These are phyloP conservation scores for Itoplectis maculator DNA, from an alignment of 2,888 invertebrate species.

Conservation along the genomic window DNA sequence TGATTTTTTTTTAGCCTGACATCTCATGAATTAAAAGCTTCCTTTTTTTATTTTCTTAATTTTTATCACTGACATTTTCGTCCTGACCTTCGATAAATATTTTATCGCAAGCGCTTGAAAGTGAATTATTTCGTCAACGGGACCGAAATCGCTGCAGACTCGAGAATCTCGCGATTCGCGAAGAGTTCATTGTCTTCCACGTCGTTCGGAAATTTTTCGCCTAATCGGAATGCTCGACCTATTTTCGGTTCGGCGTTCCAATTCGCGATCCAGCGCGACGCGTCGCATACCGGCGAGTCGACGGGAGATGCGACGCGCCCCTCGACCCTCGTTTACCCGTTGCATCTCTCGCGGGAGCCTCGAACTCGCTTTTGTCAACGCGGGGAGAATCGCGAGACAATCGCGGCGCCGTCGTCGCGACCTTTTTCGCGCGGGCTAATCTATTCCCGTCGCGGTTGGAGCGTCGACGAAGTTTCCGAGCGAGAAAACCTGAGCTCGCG, in stretches of 20 bases:
- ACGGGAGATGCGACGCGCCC: background rate
- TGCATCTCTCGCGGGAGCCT: conserved; percentile 1
- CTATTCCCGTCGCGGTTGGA: conserved; percentile 54
- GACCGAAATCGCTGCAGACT: background rate
- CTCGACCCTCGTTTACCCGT: conserved; percentile 10
- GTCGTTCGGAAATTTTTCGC: background rate
- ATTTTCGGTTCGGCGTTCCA: conserved; percentile 53
- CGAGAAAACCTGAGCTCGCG: conserved; percentile 38
- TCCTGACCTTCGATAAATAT: background rate
- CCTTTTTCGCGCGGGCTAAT: conserved; percentile 42
- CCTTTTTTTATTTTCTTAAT: too few relatives aligned
- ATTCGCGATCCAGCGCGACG: conserved; percentile 12
- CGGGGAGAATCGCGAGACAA: background rate
- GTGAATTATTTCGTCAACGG: too few relatives aligned
- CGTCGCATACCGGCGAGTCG: background rate
- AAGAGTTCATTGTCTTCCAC: conserved; percentile 14
- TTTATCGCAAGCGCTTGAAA: too few relatives aligned
- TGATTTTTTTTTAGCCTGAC: too few relatives aligned
- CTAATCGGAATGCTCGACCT: conserved; percentile 45
- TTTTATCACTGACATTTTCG: background rate
- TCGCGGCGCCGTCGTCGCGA: background rate
- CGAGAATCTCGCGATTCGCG: background rate
- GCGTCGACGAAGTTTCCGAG: conserved; percentile 24
- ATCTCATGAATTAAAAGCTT: too few relatives aligned
- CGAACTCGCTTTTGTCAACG: conserved; percentile 15